Evolutionary conservation across 1,140 invertebrate genomes (phyloP), one percentile per base, ranked within the genome.

Genomic region (Trichogramma pretiosum): DNA sequence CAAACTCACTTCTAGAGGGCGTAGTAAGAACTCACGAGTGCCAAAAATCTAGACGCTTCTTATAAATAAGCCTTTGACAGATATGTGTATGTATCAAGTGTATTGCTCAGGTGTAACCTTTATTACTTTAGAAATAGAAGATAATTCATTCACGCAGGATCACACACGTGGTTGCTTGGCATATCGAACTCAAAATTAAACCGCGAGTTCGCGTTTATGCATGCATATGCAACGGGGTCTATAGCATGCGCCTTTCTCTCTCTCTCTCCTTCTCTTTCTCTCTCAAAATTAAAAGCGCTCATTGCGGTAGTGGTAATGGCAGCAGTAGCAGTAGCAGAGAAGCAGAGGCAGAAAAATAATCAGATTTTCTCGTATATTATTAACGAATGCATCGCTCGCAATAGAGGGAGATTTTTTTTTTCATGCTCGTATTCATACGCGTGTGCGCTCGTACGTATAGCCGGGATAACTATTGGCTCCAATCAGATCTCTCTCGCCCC

Each of bases 291-390:
- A 70, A 70, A 70, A 68, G 59, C 56, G 61, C 52, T 57, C 56
- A 60, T n/a, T n/a, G n/a, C n/a, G n/a, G n/a, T n/a, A n/a, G n/a
- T n/a, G n/a, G n/a, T n/a, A n/a, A n/a, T n/a, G n/a, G n/a, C n/a
- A n/a, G n/a, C n/a, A n/a, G n/a, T n/a, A n/a, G n/a, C n/a, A n/a
- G n/a, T n/a, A n/a, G n/a, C n/a, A n/a, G n/a, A n/a, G n/a, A n/a
- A n/a, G n/a, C n/a, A n/a, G n/a, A n/a, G n/a, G 59, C 58, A 63
- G 61, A 67, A 68, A 69, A 70, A 70, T 68, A 68, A 70, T 70
- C 63, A 67, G 65, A 68, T 68, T 67, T 67, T 56, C 60, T 56
- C 63, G 61, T 68, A 64, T 65, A 68, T 68, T 67, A 70, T 67
- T 67, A 67, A 66, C 58, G 64, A 58, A 56, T 59, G 57, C 56